phyloP scores from a whole-genome alignment of 1,140 invertebrate species.

The Drosophila seguyi region DNA sequence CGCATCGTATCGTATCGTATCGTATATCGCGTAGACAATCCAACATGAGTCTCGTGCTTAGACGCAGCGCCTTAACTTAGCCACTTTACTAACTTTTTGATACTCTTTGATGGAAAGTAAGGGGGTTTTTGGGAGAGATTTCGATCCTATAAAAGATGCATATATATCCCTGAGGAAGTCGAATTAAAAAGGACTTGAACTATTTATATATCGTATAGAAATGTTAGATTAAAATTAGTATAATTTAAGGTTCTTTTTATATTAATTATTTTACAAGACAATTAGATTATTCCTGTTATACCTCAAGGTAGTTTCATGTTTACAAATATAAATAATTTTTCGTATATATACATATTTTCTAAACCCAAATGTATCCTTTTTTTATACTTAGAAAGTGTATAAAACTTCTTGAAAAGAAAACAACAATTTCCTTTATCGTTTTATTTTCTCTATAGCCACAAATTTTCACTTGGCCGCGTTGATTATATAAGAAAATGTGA shows the following conservation, averaged over 20 bases:
- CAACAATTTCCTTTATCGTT: conserved; percentile 1
- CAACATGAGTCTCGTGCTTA: conserved; percentile 78
- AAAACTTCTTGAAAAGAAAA: not conserved
- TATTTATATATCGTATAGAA: not conserved
- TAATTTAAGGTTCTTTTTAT: not conserved
- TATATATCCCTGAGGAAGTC: too few relatives aligned
- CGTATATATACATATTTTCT: not conserved
- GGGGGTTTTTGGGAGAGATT: not conserved
- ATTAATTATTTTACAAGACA: not conserved
- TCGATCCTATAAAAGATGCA: too few relatives aligned
- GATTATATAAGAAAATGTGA: conserved; percentile 77
- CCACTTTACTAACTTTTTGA: not conserved
- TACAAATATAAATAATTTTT: not conserved
- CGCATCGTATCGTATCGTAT: conserved; percentile 36
- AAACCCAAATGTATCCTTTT: not conserved
- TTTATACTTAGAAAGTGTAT: not conserved
- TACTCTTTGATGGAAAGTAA: not conserved
- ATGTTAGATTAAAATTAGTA: not conserved
- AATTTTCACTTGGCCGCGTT: conserved; percentile 47
- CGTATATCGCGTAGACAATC: conserved; percentile 53
- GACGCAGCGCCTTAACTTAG: conserved; percentile 41
- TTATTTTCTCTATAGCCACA: conserved; percentile 8
- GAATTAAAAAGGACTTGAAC: not conserved
- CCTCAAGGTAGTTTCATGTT: not conserved
- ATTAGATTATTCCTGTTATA: too few relatives aligned